Percentiles rank a stretch among this genome's conserved stretches.
These are phyloP conservation scores for Eurytoma adleriae DNA, from an alignment of 2,888 invertebrate species.

Conservation along the genomic window DNA sequence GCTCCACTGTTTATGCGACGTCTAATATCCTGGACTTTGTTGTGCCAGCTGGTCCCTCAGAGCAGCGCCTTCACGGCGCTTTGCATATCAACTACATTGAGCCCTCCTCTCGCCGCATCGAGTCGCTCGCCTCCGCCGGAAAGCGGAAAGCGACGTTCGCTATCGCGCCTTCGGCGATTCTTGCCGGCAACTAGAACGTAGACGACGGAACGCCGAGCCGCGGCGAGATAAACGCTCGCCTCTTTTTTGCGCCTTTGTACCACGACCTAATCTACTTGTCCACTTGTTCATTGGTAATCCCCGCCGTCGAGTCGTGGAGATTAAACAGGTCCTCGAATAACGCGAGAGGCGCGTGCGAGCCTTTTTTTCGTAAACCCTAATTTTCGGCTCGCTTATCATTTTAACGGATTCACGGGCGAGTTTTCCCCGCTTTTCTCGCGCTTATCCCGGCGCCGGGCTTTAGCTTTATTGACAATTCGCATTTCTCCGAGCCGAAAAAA, in stretches of 20 bases:
- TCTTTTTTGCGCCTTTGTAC: too few species aligned
- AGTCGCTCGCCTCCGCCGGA: too few species aligned
- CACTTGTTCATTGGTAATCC: neutral
- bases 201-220: too few species aligned
- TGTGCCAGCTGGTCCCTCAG: constrained; percentile 44
- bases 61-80: constrained; percentile 49
- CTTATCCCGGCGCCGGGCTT: neutral
- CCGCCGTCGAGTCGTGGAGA: constrained; percentile 9
- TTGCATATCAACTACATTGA: constrained; percentile 44
- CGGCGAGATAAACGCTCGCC: too few species aligned
- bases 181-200: too few species aligned
- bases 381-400: neutral
- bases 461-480: neutral
- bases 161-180: too few species aligned
- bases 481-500: neutral
- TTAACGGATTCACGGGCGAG: too few species aligned
- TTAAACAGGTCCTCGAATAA: constrained; percentile 36
- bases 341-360: constrained; percentile 18
- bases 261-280: too few species aligned
- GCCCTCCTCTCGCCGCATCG: neutral
- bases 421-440: neutral
- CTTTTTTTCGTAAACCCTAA: constrained; percentile 1
- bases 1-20: constrained; percentile 39
- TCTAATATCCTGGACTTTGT: constrained; percentile 54
- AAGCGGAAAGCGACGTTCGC: too few species aligned